Evolutionary conservation across 2,888 invertebrate genomes (phyloP).

Genomic region (Cryptophagus acutangulus): DNA sequence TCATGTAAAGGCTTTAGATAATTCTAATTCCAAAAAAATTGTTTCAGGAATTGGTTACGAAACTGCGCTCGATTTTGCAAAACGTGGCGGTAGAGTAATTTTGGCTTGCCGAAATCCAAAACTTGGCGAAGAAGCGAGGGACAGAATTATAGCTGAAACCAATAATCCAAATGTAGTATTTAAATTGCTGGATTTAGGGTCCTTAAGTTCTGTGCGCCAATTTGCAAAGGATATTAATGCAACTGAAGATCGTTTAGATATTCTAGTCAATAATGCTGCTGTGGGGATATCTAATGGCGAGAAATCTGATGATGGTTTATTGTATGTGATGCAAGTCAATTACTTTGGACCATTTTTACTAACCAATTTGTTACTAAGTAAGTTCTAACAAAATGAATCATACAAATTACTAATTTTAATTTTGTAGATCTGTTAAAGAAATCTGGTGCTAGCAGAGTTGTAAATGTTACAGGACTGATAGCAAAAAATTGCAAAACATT

Average conservation of each 20-base stretch:
- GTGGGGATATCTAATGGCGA: slow-evolving; percentile 47
- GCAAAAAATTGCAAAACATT: slow-evolving; percentile 24
- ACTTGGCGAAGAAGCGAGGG: slow-evolving; percentile 29
- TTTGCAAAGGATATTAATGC: slow-evolving; percentile 58
- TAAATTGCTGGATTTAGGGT: slow-evolving; percentile 52
- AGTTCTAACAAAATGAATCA: slow-evolving; percentile 17
- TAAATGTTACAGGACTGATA: slow-evolving; percentile 32
- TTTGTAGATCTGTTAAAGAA: slow-evolving; percentile 52
- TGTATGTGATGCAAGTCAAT: slow-evolving; percentile 62
- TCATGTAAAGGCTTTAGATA: no score
- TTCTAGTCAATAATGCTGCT: slow-evolving; percentile 64
- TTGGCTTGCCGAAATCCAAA: slow-evolving; percentile 50
- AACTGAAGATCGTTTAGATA: slow-evolving; percentile 54
- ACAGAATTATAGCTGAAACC: slow-evolving; percentile 38
- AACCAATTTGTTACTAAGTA: slow-evolving; percentile 58
- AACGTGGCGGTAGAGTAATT: slow-evolving; percentile 52
- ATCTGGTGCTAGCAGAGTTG: slow-evolving; percentile 31
- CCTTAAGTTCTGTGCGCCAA: slow-evolving; percentile 52
- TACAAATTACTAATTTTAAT: not conserved
- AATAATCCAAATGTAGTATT: slow-evolving; percentile 40
- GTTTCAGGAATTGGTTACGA: slow-evolving; percentile 47
- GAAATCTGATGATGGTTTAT: slow-evolving; percentile 58
- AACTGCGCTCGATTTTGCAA: slow-evolving; percentile 47
- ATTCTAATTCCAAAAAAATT: no score
- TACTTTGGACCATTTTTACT: slow-evolving; percentile 68